Base-by-base conservation (phyloP, 1,140 invertebrate genomes). In the Cotesia typhae region DNA sequence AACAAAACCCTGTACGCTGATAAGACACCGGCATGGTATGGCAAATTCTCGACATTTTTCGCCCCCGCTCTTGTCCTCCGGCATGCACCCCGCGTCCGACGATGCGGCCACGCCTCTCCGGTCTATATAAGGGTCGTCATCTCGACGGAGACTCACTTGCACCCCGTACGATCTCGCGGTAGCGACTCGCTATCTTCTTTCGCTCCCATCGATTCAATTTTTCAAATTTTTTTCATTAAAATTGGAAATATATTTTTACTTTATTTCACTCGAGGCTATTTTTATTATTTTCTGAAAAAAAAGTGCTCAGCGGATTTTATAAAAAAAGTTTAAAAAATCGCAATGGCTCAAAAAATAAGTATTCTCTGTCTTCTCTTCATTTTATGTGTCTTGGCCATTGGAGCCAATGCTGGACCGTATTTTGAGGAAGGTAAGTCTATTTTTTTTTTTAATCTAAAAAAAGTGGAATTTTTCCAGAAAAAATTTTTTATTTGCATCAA, bases 61-160 rank as follows among this genome's bases (percentile, higher is more conserved):
- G 35, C 73, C 76, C 71, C 41, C 37, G 69, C 65, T 59, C 68
- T 59, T 74, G 10, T 35, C 17, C 71, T 70, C 70, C 70, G 60
- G 69, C 75, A 59, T 68, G 35, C 17, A 63, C 68, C 66, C 66
- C 74, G 53, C 70, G 69, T 73, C 77, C 76, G 76, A 74, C 73
- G 77, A n/a, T 74, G 68, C 77, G 70, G 78, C 81, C 80, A 81
- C 81, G 81, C 81, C 81, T 79, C 77, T 78, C 67, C 71, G 73
- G 74, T 81, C 81, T 84, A 84, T 84, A 84, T 82, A 84, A 84
- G 76, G 74, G 70, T 74, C 60, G 70, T 64, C 66, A 65, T 71
- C 72, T 71, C 72, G 36, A 63, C 70, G 70, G 77, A 72, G 71
- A 74, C 72, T 79, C 82, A 84, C 77, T 84, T 77, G 79, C 77